Conservation (phyloP, 2,113 vertebrate species). For the Catharus minimus region DNA sequence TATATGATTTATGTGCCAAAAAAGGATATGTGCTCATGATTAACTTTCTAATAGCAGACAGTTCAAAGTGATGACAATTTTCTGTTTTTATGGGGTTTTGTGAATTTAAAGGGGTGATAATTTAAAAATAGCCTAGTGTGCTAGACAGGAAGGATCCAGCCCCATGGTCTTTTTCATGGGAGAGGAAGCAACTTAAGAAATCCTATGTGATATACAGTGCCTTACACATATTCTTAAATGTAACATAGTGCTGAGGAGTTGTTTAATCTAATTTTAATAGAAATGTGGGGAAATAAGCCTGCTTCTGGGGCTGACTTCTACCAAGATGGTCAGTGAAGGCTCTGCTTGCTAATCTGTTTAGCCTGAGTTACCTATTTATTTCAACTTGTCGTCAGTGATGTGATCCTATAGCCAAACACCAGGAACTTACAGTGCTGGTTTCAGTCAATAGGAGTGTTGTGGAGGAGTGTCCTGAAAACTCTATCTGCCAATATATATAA, state of each 20-base stretch:
- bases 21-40: not conserved
- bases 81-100: not conserved
- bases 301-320: not conserved
- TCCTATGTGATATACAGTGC: fast-evolving
- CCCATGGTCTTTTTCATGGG: not conserved
- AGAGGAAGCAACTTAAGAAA: not conserved
- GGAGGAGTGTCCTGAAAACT: not conserved
- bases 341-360: not conserved
- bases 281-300: not conserved
- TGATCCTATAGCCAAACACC: not conserved
- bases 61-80: not conserved
- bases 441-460: not conserved
- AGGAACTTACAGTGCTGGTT: not conserved
- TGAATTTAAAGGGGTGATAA: not conserved
- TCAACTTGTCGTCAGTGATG: not conserved
- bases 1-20: not conserved
- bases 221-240: not conserved
- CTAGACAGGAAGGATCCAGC: not conserved
- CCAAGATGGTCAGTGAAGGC: not conserved
- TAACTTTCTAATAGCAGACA: not conserved
- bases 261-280: not conserved
- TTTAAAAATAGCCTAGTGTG: not conserved
- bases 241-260: not conserved
- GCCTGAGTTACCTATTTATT: not conserved
- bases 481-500: not conserved